Evolutionary conservation across 2,113 vertebrate genomes (phyloP).

Genomic region (Notiomystis cincta): DNA sequence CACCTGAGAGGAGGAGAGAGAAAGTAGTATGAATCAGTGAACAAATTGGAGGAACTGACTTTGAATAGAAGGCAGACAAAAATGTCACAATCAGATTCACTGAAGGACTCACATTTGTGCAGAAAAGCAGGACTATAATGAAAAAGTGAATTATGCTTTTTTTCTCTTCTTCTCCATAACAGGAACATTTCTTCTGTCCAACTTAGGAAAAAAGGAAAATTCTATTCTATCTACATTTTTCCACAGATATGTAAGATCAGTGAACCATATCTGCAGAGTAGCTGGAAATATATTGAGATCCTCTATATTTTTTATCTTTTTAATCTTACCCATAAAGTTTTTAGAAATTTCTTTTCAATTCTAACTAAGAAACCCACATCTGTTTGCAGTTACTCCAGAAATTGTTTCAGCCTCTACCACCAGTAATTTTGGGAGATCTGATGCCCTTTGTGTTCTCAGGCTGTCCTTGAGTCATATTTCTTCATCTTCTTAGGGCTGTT

Average conservation of each 20-base stretch:
- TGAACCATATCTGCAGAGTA: background rate
- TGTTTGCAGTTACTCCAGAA: background rate
- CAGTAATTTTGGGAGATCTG: background rate
- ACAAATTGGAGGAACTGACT: constrained; percentile 18
- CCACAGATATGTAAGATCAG: background rate
- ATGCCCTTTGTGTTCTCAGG: background rate
- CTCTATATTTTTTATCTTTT: background rate
- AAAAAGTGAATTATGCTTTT: background rate
- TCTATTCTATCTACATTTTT: background rate
- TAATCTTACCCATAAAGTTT: background rate
- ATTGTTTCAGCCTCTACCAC: background rate
- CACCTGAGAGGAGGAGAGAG: background rate
- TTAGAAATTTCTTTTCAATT: background rate
- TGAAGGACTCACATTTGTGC: background rate
- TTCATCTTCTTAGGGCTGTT: background rate
- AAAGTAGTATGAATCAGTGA: background rate
- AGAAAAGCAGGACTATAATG: background rate
- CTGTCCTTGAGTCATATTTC: background rate
- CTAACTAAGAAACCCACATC: background rate
- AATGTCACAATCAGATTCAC: background rate
- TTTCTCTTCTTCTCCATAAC: background rate
- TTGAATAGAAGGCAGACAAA: constrained; percentile 9
- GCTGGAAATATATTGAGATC: background rate
- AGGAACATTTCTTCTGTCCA: background rate
- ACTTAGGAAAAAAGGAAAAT: background rate